phyloP scores from a whole-genome alignment of 2,113 vertebrate species.

The Shinisaurus crocodilurus region DNA sequence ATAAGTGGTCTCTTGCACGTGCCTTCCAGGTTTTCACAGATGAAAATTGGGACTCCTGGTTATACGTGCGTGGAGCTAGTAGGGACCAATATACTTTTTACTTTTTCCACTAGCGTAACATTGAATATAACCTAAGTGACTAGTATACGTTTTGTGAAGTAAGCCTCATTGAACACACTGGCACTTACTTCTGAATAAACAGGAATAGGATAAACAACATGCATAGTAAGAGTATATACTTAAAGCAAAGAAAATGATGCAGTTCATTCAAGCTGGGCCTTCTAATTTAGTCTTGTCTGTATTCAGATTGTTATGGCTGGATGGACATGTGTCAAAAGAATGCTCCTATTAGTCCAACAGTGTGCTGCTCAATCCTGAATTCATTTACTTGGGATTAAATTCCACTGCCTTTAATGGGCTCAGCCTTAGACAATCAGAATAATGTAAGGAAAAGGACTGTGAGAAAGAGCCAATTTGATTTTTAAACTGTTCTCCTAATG shows the following conservation, averaged over 20 bases:
- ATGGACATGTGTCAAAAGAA: not conserved
- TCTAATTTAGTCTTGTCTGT: not conserved
- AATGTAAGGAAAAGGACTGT: not conserved
- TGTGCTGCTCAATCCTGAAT: not conserved
- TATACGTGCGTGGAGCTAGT: not conserved
- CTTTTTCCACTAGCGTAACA: too few species aligned
- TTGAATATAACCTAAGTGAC: too few species aligned
- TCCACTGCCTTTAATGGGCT: not conserved
- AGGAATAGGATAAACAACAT: not conserved
- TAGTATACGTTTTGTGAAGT: too few species aligned
- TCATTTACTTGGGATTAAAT: not conserved
- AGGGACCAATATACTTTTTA: not conserved
- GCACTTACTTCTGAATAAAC: not conserved
- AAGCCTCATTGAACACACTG: not conserved
- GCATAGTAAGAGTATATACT: not conserved
- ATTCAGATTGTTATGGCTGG: not conserved
- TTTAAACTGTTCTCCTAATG: constrained; percentile 24
- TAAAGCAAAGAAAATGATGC: not conserved
- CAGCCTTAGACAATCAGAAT: constrained; percentile 2
- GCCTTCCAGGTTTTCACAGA: not conserved
- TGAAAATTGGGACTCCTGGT: not conserved
- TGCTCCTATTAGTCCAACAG: not conserved
- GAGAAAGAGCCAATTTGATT: not conserved
- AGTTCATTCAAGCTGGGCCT: not conserved
- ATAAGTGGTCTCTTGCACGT: not conserved